A percentile compares a stretch with the other conserved stretches of the same genome.
These are phyloP conservation scores for Amblyteles armatorius DNA, from an alignment of 2,888 invertebrate species.

Conservation along the genomic window DNA sequence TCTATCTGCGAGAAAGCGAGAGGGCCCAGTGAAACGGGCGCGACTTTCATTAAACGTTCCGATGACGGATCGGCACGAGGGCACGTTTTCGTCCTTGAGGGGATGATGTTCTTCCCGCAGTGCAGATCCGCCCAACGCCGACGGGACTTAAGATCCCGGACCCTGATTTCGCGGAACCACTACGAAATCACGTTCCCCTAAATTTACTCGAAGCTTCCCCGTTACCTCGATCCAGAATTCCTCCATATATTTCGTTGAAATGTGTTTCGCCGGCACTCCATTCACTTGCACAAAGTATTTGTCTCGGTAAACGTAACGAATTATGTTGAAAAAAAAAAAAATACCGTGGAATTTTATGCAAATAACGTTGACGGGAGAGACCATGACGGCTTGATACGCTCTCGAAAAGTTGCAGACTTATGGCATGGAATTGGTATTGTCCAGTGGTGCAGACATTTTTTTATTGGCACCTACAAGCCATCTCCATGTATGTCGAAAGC, in stretches of 20 bases:
- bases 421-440: background rate
- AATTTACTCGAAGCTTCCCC: slow-evolving; percentile 28
- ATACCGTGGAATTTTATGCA: too few species aligned
- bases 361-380: too few species aligned
- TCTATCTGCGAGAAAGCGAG: slow-evolving; percentile 46
- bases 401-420: background rate
- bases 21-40: slow-evolving; percentile 62
- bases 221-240: slow-evolving; percentile 21
- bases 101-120: slow-evolving; percentile 40
- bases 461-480: background rate
- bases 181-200: slow-evolving; percentile 41
- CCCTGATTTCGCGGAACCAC: slow-evolving; percentile 53
- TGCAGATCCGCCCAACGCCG: background rate
- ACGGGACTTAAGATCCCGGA: slow-evolving; percentile 53
- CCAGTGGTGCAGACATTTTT: too few species aligned
- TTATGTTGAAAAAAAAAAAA: background rate
- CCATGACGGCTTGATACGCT: too few species aligned
- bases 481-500: background rate
- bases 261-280: background rate
- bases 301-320: background rate
- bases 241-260: background rate
- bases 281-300: background rate
- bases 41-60: slow-evolving; percentile 81
- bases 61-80: slow-evolving; percentile 79
- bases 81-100: slow-evolving; percentile 63